Conservation (phyloP, 2,113 vertebrate genomes). For the Daphoenositta chrysoptera region DNA sequence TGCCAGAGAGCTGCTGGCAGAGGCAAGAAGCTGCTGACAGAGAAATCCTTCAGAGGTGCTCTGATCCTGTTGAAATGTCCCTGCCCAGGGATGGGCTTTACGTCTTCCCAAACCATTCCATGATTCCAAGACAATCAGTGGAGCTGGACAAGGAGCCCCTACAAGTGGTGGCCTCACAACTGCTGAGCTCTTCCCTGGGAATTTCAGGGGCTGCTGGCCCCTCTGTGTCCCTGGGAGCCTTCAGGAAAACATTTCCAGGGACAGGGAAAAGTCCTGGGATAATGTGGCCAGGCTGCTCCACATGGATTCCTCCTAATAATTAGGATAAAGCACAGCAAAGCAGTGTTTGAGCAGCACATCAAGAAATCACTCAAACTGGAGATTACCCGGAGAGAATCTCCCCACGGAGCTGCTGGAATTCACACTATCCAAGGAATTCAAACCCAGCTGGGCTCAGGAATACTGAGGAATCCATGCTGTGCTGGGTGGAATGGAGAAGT, state of each 20-base stretch:
- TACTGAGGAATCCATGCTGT: background rate
- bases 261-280: background rate
- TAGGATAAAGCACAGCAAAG: background rate
- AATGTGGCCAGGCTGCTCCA: background rate
- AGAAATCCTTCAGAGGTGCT: background rate
- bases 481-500: background rate
- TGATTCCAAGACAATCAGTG: accelerated
- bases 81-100: background rate
- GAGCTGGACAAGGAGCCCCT: background rate
- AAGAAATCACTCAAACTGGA: background rate
- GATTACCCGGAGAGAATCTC: background rate
- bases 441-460: background rate
- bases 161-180: background rate
- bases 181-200: background rate
- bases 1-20: background rate
- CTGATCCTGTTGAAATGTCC: background rate
- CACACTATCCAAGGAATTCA: background rate
- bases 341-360: background rate
- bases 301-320: background rate
- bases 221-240: background rate
- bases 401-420: background rate
- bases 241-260: accelerated
- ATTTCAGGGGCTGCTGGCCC: background rate
- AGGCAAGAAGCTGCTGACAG: background rate
- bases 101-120: background rate